A percentile compares a stretch with the other conserved stretches of the same genome.
Conservation (phyloP, 2,113 vertebrate genomes). For the Melanotaenia duboulayi region DNA sequence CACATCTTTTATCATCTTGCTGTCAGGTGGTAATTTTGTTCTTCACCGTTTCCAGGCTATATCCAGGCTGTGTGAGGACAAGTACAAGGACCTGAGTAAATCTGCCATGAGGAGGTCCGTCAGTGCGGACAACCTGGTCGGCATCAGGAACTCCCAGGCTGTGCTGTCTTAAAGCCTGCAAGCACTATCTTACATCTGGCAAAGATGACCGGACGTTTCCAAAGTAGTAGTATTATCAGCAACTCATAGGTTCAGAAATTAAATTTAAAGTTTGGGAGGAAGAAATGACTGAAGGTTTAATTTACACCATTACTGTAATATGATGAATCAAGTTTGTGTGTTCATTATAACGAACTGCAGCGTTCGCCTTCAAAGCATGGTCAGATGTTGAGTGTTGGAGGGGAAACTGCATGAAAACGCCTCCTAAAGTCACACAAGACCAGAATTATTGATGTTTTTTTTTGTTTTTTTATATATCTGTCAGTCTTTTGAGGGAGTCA, state of each 20-base stretch:
- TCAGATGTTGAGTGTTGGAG: slow-evolving; percentile 37
- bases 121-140: slow-evolving; percentile 94
- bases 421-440: slow-evolving; percentile 32
- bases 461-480: slow-evolving; percentile 2
- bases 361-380: slow-evolving; percentile 54
- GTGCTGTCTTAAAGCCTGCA: slow-evolving; percentile 88
- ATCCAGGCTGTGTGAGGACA: slow-evolving; percentile 96
- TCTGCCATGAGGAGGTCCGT: slow-evolving; percentile 90
- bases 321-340: slow-evolving; percentile 51
- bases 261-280: slow-evolving; percentile 21
- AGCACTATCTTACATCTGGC: neutral
- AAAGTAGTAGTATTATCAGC: slow-evolving; percentile 24
- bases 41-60: slow-evolving; percentile 85
- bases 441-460: neutral
- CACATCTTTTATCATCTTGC: no score
- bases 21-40: neutral
- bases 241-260: slow-evolving; percentile 16
- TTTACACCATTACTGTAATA: slow-evolving; percentile 36
- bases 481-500: slow-evolving; percentile 10
- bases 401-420: slow-evolving; percentile 47
- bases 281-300: slow-evolving; percentile 22
- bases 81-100: slow-evolving; percentile 94
- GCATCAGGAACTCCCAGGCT: slow-evolving; percentile 90
- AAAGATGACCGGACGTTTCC: slow-evolving; percentile 5
- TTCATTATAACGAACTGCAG: slow-evolving; percentile 46